A percentile compares a stretch with the other conserved stretches of the same genome.
Evolutionary conservation across 2,888 invertebrate species (phyloP).

Genomic region (Ornithoptera alexandrae): DNA sequence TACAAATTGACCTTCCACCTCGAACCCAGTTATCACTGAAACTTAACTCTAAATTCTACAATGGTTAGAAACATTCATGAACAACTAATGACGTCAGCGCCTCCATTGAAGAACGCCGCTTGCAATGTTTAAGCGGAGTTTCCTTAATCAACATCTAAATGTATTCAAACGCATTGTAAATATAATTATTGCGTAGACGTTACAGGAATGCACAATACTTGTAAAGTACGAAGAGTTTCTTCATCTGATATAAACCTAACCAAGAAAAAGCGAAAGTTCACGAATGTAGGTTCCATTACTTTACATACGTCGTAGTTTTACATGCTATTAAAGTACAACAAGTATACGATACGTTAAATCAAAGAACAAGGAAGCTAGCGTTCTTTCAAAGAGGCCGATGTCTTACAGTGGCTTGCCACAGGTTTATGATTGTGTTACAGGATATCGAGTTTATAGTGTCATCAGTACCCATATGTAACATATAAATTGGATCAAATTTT

Average conservation of each 20-base stretch:
- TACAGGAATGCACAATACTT: conserved; percentile 13
- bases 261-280: neutral
- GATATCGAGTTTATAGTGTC: no score
- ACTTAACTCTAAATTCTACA: conserved; percentile 34
- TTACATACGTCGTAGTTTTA: no score
- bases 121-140: conserved; percentile 21
- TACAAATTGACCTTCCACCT: conserved; percentile 35
- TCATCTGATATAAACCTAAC: conserved; percentile 5
- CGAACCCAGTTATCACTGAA: conserved; percentile 33
- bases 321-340: no score
- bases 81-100: conserved; percentile 30
- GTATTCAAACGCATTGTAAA: conserved; percentile 21
- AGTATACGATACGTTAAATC: no score
- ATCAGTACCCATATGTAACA: neutral
- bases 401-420: no score
- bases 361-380: no score
- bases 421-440: no score
- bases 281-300: no score
- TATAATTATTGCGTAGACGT: conserved; percentile 24
- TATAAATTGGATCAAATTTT: neutral
- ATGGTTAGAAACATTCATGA: conserved; percentile 30
- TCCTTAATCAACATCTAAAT: conserved; percentile 28
- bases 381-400: no score
- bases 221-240: conserved; percentile 16
- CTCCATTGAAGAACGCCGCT: conserved; percentile 33